phyloP scores from a whole-genome alignment of 2,888 invertebrate species.

The Lycophotia porphyrea region DNA sequence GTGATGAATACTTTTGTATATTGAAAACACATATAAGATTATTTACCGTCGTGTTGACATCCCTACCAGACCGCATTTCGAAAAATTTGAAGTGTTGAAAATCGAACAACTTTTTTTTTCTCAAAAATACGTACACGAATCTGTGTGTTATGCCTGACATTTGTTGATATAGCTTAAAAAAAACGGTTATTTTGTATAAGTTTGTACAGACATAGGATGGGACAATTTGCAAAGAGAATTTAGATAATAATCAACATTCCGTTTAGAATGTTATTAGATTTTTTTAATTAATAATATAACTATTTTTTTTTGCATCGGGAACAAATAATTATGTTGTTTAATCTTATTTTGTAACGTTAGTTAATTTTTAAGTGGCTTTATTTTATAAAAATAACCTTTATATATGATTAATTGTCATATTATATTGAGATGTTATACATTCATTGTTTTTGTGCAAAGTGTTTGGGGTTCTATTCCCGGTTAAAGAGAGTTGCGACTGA shows the following conservation, averaged over 20 bases:
- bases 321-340: slow-evolving; percentile 90
- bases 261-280: slow-evolving; percentile 90
- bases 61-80: slow-evolving; percentile 89
- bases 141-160: slow-evolving; percentile 87
- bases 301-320: slow-evolving; percentile 88
- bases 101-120: slow-evolving; percentile 83
- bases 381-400: slow-evolving; percentile 87
- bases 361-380: slow-evolving; percentile 89
- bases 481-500: slow-evolving; percentile 89
- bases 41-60: slow-evolving; percentile 81
- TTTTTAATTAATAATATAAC: slow-evolving; percentile 83
- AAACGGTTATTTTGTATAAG: slow-evolving; percentile 88
- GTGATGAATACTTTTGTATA: slow-evolving; percentile 78
- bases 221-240: slow-evolving; percentile 90
- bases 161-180: slow-evolving; percentile 87
- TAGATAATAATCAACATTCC: slow-evolving; percentile 90
- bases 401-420: slow-evolving; percentile 83
- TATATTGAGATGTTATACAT: slow-evolving; percentile 90
- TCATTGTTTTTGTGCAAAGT: slow-evolving; percentile 89
- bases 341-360: slow-evolving; percentile 90
- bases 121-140: slow-evolving; percentile 82
- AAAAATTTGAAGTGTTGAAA: slow-evolving; percentile 74
- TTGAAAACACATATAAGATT: slow-evolving; percentile 72
- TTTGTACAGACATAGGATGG: slow-evolving; percentile 90
- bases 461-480: slow-evolving; percentile 85